Evolutionary conservation across 2,797 vertebrate species (phyloP).

Genomic region (Alcedo quadribrachys): DNA sequence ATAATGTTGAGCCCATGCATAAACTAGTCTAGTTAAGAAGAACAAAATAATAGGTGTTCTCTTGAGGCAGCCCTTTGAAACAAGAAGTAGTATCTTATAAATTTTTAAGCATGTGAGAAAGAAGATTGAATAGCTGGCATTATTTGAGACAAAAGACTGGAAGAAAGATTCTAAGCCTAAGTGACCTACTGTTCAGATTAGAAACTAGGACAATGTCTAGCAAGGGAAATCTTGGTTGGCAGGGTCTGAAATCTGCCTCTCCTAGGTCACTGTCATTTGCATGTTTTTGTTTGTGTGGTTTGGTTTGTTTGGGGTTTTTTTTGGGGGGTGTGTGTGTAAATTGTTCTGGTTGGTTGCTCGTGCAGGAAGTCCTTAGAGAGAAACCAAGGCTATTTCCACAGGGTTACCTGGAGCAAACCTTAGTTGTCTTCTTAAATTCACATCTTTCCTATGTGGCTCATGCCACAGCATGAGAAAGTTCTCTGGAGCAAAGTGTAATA

Average conservation of each 20-base stretch:
- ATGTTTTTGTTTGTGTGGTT: background rate
- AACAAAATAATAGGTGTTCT: constrained; percentile 22
- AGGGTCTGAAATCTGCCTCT: constrained; percentile 9
- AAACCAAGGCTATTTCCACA: background rate
- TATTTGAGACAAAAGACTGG: constrained; percentile 2
- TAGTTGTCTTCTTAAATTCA: background rate
- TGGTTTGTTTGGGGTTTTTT: no score
- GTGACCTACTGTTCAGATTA: background rate
- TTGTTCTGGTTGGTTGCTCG: background rate
- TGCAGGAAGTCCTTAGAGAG: background rate
- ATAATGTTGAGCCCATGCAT: background rate
- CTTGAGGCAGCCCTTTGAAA: constrained; percentile 25
- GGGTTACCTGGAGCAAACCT: background rate
- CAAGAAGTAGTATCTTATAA: background rate
- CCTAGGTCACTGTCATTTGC: background rate
- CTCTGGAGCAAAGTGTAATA: background rate
- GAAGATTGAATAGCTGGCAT: constrained; percentile 14
- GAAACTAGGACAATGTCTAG: background rate
- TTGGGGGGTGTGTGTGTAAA: no score
- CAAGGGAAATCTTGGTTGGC: background rate
- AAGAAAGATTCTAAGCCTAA: background rate
- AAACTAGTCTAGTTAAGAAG: constrained; percentile 26
- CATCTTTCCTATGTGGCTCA: background rate
- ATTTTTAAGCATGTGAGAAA: background rate
- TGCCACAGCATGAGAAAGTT: background rate